Evolutionary conservation across 2,113 vertebrate genomes (phyloP).

Genomic region (Nothobranchius furzeri): DNA sequence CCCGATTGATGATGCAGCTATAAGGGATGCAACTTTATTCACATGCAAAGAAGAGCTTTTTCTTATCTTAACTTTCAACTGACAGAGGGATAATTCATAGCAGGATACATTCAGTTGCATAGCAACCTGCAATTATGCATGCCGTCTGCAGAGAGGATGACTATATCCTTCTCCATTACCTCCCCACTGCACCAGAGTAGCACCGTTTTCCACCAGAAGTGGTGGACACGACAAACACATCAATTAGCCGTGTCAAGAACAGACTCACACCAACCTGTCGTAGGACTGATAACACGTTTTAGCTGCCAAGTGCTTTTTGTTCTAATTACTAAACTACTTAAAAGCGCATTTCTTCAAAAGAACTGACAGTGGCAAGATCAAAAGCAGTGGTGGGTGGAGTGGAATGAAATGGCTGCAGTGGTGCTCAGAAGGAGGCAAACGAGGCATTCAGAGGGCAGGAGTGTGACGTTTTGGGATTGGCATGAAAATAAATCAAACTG

Average conservation of each 20-base stretch:
- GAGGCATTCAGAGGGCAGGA: constrained; percentile 27
- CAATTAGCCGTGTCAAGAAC: constrained; percentile 44
- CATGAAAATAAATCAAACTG: constrained; percentile 22
- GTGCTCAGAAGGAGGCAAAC: constrained; percentile 35
- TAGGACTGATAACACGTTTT: constrained; percentile 18
- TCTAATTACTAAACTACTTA: constrained; percentile 22
- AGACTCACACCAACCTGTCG: constrained; percentile 19
- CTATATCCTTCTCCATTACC: constrained; percentile 45
- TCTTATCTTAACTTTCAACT: constrained; percentile 64
- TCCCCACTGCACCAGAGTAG: constrained; percentile 34
- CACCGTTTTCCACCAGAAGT: constrained; percentile 23
- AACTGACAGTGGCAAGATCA: constrained; percentile 31
- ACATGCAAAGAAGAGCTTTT: constrained; percentile 65
- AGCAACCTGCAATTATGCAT: constrained; percentile 77
- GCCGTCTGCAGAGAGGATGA: constrained; percentile 57
- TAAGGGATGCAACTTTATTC: constrained; percentile 48
- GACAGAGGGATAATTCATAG: constrained; percentile 67
- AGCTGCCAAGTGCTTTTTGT: constrained; percentile 24
- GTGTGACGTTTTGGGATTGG: constrained; percentile 8
- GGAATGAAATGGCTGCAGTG: constrained; percentile 33
- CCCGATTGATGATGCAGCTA: constrained; percentile 37
- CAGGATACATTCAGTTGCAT: constrained; percentile 73
- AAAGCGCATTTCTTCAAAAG: constrained; percentile 26
- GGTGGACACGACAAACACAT: constrained; percentile 47
- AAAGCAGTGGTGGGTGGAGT: constrained; percentile 16